Evolutionary conservation across 1,140 invertebrate genomes (phyloP), one percentile per base, ranked within the genome.

Genomic region (Drosophila nannoptera): DNA sequence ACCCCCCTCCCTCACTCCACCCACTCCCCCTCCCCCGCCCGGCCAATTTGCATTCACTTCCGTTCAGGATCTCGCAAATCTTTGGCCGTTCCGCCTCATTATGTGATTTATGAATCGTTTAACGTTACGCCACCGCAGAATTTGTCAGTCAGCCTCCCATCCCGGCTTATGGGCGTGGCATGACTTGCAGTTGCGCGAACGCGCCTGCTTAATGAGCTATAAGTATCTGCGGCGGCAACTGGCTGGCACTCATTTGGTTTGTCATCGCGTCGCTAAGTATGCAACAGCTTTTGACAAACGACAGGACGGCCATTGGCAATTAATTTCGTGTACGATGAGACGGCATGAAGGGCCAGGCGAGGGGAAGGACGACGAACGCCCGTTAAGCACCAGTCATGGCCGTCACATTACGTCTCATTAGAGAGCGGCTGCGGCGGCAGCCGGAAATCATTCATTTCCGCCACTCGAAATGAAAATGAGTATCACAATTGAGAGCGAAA

Each of bases 201-300:
- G 61, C 48, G 45, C 14, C 43, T 72, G 77, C 59, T 73, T 86
- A 86, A 86, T 86, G 81, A 86, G 82, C 77, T 87, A 82, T 81
- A 81, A 86, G 81, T 84, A 84, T 81, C 78, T 75, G 22, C 22
- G 66, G 64, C 14, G 29, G n/a, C 40, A 59, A 59, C 8, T 59
- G 49, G 7, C 43, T 16, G 40, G 12, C 31, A 68, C 45, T 71
- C 62, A 64, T 55, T 62, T 56, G 43, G 12, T 29, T 48, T 76
- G 76, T 72, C 46, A 69, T 53, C 48, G 77, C 62, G 68, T 68
- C 40, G 61, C 54, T 67, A 80, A 86, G 77, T 86, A 74, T 84
- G 80, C 81, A 84, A 69, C 81, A 80, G 72, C 83, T 84, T 84
- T 84, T 86, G 81, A 84, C 81, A 86, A 86, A 84, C 81, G 81